These are phyloP conservation scores for Cheilinus undulatus DNA, from an alignment of 2,113 vertebrate species.

Conservation along the genomic window DNA sequence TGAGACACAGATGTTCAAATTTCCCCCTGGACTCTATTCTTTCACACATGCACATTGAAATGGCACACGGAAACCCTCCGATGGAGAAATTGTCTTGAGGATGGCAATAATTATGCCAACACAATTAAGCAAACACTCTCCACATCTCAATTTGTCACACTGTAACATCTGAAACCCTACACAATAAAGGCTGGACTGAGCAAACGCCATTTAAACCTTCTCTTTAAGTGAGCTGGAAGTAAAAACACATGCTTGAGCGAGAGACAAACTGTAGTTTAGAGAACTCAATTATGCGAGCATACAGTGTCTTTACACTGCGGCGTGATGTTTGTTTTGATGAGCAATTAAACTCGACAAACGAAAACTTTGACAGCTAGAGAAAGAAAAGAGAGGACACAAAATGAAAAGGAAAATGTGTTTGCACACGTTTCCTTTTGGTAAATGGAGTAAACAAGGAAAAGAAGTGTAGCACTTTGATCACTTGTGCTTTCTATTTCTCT, in stretches of 20 bases:
- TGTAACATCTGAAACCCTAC: slow-evolving; percentile 26
- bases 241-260: not conserved
- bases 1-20: slow-evolving; percentile 72
- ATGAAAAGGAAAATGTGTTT: slow-evolving; percentile 27
- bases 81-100: slow-evolving; percentile 49
- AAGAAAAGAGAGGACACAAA: not conserved
- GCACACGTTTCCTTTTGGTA: slow-evolving; percentile 33
- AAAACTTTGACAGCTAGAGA: slow-evolving; percentile 38
- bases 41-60: slow-evolving; percentile 52
- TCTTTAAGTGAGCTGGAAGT: not conserved
- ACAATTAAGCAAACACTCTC: slow-evolving; percentile 64
- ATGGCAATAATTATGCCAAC: slow-evolving; percentile 49
- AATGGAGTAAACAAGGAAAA: slow-evolving; percentile 38
- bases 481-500: not conserved
- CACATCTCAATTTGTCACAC: slow-evolving; percentile 51
- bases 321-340: slow-evolving; percentile 34
- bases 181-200: not conserved
- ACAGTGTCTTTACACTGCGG: slow-evolving; percentile 8
- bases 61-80: slow-evolving; percentile 28
- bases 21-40: slow-evolving; percentile 69
- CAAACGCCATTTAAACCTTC: slow-evolving; percentile 25
- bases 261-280: slow-evolving; percentile 1
- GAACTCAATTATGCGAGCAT: slow-evolving; percentile 20
- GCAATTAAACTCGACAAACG: slow-evolving; percentile 42
- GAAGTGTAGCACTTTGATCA: slow-evolving; percentile 53